A percentile compares a stretch with the other conserved stretches of the same genome.
phyloP scores from a whole-genome alignment of 2,113 vertebrate species.

The Dromaius novaehollandiae region DNA sequence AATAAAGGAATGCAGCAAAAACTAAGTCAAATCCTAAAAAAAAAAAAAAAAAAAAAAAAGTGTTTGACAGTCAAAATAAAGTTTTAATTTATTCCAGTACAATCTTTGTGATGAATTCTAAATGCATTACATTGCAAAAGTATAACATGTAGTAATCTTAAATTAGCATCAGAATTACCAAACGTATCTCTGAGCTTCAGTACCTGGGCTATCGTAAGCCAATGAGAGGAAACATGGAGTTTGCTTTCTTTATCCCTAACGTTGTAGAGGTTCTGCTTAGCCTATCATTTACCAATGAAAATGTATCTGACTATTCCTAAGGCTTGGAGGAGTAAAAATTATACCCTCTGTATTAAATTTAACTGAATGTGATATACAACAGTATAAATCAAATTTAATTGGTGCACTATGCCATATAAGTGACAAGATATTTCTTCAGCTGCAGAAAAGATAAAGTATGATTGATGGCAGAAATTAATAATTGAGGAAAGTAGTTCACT shows the following conservation, averaged over 20 bases:
- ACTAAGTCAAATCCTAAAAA: neutral
- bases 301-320: conserved; percentile 20
- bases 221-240: neutral
- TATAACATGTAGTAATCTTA: neutral
- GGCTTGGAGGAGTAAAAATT: conserved; percentile 38
- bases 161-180: conserved; percentile 27
- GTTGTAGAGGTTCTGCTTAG: conserved; percentile 33
- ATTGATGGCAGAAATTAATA: conserved; percentile 70
- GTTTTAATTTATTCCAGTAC: neutral
- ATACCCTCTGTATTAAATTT: conserved; percentile 41
- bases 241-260: neutral
- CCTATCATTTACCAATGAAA: conserved; percentile 38
- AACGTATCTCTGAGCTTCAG: neutral
- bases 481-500: conserved; percentile 31
- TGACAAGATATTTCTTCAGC: conserved; percentile 58
- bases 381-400: conserved; percentile 61
- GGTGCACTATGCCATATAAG: conserved; percentile 15
- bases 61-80: conserved; percentile 2
- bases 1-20: neutral
- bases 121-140: neutral
- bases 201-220: conserved; percentile 4
- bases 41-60: rapidly evolving
- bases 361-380: neutral
- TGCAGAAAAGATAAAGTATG: conserved; percentile 44
- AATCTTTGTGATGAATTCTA: neutral